Evolutionary conservation across 2,113 vertebrate genomes (phyloP), one percentile per base, ranked within the genome.

Genomic region (Pseudorectes ferrugineus): DNA sequence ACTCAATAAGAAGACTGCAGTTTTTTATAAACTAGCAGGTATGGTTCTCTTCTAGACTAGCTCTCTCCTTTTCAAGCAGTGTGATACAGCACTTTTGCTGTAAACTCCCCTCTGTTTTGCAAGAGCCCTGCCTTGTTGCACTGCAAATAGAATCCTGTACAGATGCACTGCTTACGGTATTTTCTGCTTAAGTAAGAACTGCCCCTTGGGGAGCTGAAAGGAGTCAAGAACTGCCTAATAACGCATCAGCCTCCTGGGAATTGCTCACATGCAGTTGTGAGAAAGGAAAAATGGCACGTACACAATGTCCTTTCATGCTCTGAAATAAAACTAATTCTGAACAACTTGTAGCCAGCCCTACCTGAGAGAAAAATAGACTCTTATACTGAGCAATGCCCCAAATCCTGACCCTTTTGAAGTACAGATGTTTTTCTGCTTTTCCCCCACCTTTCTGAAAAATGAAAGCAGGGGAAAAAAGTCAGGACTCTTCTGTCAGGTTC

Each of bases 151-250:
- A 57, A 24, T 26, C 55, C 24, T 48, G 70, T 42, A 29, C 66
- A 4, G n/a, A 18, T 6, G 49, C 46, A 26, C n/a, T 1, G 4
- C 18, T 35, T 25, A 38, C 0, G 2, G 48, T 36, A 35, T 93
- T 84, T 91, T 86, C 67, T 91, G 58, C 68, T 66, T 33, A 88
- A 59, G 45, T 63, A 80, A 85, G 55, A 89, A 23, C 68, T 78
- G 57, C 14, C 67, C 87, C 84, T 58, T 62, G 84, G 83, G 93
- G 35, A 70, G 62, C 25, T 72, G 66, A 73, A 89, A 62, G 52
- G 72, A 92, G 49, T 66, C 84, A 75, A 93, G 70, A 96, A 13
- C 75, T 90, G 42, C 48, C 58, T 92, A 57, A 79, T 83, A 89
- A 89, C 23, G 35, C 55, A 63, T 49, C 67, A 74, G 51, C 40